Conservation (phyloP, 53 echinoderm and acorn worm species). For the Pentamera pediparva region DNA sequence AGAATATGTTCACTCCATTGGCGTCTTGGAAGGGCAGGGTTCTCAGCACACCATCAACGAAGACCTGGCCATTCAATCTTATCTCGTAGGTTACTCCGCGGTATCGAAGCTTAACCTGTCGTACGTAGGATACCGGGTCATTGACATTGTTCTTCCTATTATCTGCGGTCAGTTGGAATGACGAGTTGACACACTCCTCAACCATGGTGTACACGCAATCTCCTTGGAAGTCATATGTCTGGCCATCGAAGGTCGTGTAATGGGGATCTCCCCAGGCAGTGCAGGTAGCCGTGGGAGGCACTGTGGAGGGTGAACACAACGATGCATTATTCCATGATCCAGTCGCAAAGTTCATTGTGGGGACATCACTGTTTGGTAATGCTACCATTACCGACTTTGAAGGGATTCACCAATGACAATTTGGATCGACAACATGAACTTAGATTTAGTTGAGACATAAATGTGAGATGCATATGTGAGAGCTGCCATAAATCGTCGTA, state of each 20-base stretch:
- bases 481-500: too few relatives aligned
- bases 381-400: too few relatives aligned
- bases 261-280: conserved; percentile 70
- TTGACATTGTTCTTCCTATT: conserved; percentile 47
- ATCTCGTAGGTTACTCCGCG: conserved; percentile 23
- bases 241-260: conserved; percentile 58
- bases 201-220: conserved; percentile 68
- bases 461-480: too few relatives aligned
- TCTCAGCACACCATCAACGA: conserved; percentile 32
- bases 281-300: conserved; percentile 49
- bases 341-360: too few relatives aligned
- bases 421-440: too few relatives aligned
- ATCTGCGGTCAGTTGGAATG: conserved; percentile 45
- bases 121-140: conserved; percentile 39
- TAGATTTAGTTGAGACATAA: too few relatives aligned
- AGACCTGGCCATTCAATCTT: conserved; percentile 29
- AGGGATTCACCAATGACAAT: too few relatives aligned
- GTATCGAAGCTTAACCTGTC: conserved; percentile 34
- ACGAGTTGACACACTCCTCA: conserved; percentile 32
- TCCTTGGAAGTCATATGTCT: conserved; percentile 57
- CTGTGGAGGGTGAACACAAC: too few relatives aligned
- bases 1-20: conserved; percentile 43
- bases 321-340: too few relatives aligned
- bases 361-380: too few relatives aligned
- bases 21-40: conserved; percentile 25